Base-by-base conservation (phyloP, 2,113 vertebrate species). In the Guaruba guarouba region DNA sequence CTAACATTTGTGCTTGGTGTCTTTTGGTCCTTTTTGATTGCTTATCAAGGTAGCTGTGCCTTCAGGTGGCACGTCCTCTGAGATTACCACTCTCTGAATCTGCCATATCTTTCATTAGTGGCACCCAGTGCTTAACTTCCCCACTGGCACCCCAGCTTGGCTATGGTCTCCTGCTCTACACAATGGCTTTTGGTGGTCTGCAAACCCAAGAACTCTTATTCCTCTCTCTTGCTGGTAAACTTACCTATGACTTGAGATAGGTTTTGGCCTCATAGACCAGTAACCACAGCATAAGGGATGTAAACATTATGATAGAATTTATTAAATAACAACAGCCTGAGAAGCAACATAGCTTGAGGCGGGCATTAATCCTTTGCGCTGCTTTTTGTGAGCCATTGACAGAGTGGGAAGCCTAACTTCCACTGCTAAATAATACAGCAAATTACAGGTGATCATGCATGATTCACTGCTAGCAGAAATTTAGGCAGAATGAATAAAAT, bases 101-200 rank as follows among this genome's bases (percentile, higher is more conserved):
- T 89, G n/a, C 24, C 15, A 4, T 13, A 13, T 67, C 19, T 73
- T 66, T 39, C 35, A 15, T 20, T 31, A 23, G 9, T 31, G 55
- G 16, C 41, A 31, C 5, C 22, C 29, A 35, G 4, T 0, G 0
- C 16, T 37, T 5, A 37, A 6, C 44, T 57, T 87, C 17, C 11
- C 17, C 35, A 43, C 4, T 11, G 2, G 1, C 1, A 2, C 3
- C 35, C 19, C 22, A 57, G n/a, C 20, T 63, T 62, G 33, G 17
- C 35, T 48, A 7, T 5, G 16, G 4, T 61, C 28, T 35, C n/a
- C 44, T 70, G 5, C 43, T 69, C 57, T 6, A 0, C 24, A 35
- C 1, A 0, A 22, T 2, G 10, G 19, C 23, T 43, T 10, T 24
- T 2, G 1, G 3, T 6, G 3, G 3, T 59, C 64, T 83, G 20